Evolutionary conservation across 2,888 invertebrate species (phyloP).

Genomic region (Macrosiphum euphorbiae): DNA sequence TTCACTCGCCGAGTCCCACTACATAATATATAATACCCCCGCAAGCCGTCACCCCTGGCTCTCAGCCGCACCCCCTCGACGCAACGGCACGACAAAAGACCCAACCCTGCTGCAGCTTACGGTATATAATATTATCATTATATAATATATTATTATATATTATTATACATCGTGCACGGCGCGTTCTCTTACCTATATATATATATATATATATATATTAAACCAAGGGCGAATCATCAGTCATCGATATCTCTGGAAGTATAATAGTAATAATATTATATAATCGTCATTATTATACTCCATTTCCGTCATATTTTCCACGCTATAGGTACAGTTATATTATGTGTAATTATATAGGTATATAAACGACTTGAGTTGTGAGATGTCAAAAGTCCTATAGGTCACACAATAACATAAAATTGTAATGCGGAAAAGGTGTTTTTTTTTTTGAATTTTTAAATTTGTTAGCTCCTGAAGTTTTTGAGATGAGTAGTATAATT

Average conservation of each 20-base stretch:
- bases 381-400: not conserved
- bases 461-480: not conserved
- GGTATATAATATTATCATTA: not conserved
- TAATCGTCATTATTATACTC: not conserved
- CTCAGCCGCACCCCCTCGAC: not conserved
- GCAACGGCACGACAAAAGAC: conserved; percentile 21
- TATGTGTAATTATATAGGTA: not conserved
- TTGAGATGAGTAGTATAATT: not conserved
- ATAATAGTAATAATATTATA: not conserved
- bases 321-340: not conserved
- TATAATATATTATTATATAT: not conserved
- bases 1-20: not conserved
- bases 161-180: not conserved
- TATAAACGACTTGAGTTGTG: not conserved
- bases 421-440: not conserved
- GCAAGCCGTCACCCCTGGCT: not conserved
- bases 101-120: conserved; percentile 16
- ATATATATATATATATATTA: not conserved
- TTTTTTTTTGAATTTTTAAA: not conserved
- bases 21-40: not conserved
- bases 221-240: not conserved
- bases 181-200: not conserved
- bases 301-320: not conserved
- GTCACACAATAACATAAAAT: not conserved
- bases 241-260: not conserved